A percentile compares a stretch with the other conserved stretches of the same genome.
Evolutionary conservation across 2,797 vertebrate species (phyloP).

Genomic region (Syncerus caffer): DNA sequence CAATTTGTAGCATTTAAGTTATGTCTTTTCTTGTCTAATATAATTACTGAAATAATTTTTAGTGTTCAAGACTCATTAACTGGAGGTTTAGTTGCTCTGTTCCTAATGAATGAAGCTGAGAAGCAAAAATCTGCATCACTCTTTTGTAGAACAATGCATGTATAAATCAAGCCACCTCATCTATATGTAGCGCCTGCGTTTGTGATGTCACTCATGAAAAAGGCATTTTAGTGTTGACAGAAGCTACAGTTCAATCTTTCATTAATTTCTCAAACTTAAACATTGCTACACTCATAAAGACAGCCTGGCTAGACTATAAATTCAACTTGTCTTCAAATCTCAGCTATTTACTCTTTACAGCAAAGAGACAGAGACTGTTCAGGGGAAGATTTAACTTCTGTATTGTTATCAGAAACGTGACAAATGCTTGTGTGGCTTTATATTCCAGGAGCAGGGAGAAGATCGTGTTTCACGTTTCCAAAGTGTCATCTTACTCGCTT

Average conservation of each 20-base stretch:
- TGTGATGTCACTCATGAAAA: neutral
- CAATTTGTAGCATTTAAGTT: neutral
- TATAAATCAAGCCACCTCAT: neutral
- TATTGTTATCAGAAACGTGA: neutral
- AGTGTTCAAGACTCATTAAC: neutral
- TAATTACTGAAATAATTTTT: neutral
- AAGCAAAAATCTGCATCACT: neutral
- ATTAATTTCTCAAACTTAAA: slow-evolving; percentile 17
- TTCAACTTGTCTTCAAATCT: neutral
- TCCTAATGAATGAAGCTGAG: neutral
- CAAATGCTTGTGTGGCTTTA: neutral
- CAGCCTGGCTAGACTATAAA: neutral
- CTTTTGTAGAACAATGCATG: neutral
- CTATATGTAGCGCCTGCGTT: neutral
- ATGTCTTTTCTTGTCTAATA: slow-evolving; percentile 1
- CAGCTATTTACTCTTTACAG: neutral
- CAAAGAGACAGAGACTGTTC: neutral
- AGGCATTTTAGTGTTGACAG: neutral
- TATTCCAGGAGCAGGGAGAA: neutral
- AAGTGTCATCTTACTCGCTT: neutral
- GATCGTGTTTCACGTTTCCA: accelerated
- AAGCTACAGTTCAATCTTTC: neutral
- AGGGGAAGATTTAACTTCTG: neutral
- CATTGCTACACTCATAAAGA: neutral
- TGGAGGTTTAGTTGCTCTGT: neutral